A percentile compares a stretch with the other conserved stretches of the same genome.
Conservation (phyloP, 2,888 invertebrate species). For the Tuta absoluta region DNA sequence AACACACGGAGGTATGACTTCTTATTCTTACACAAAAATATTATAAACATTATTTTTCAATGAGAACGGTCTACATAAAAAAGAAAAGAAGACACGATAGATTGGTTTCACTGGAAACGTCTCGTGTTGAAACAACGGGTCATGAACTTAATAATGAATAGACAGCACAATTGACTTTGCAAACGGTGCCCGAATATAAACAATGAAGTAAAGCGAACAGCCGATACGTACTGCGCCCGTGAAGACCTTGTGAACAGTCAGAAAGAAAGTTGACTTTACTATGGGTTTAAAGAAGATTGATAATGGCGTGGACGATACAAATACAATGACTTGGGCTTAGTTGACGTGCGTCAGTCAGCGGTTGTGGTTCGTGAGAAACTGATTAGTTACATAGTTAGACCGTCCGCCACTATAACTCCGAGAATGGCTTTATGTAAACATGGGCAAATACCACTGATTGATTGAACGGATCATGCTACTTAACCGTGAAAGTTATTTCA, state of each 20-base stretch:
- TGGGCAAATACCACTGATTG: constrained; percentile 21
- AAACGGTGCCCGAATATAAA: constrained; percentile 8
- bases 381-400: constrained; percentile 38
- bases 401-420: background rate
- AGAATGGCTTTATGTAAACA: constrained; percentile 27
- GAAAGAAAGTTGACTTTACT: constrained; percentile 9
- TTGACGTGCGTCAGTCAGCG: constrained; percentile 43
- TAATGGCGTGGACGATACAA: background rate
- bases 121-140: background rate
- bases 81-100: background rate
- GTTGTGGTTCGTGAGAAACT: constrained; percentile 52
- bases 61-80: background rate
- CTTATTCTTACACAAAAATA: background rate
- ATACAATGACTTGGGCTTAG: constrained; percentile 26
- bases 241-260: background rate
- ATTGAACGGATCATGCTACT: constrained; percentile 19
- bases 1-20: too few relatives aligned
- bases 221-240: background rate
- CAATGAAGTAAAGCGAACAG: background rate
- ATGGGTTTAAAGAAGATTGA: background rate
- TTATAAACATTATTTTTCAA: background rate
- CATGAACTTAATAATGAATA: constrained; percentile 8
- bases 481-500: constrained; percentile 22
- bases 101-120: background rate
- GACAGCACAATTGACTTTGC: constrained; percentile 20